Conservation (phyloP, 2,888 invertebrate species). For the Phengaris arion region DNA sequence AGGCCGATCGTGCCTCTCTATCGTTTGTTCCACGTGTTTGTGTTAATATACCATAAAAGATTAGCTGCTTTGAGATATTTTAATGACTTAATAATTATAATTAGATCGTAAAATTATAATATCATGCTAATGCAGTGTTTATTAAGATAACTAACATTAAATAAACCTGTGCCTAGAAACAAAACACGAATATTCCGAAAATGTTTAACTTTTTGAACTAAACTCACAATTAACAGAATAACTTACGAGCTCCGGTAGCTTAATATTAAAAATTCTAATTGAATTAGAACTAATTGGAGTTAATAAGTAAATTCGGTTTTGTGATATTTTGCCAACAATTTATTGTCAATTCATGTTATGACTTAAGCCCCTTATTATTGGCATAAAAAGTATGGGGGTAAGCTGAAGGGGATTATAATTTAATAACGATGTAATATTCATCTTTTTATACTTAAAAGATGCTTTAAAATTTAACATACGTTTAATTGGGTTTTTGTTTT, state of each 20-base stretch:
- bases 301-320: slow-evolving; percentile 14
- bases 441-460: not conserved
- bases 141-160: too few relatives aligned
- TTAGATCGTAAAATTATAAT: too few relatives aligned
- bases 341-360: not conserved
- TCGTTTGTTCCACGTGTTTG: too few relatives aligned
- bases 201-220: not conserved
- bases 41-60: too few relatives aligned
- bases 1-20: too few relatives aligned
- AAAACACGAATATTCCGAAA: too few relatives aligned
- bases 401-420: not conserved
- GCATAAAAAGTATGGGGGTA: not conserved
- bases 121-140: too few relatives aligned
- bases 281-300: slow-evolving; percentile 23
- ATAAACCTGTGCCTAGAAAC: too few relatives aligned
- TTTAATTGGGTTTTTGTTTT: too few relatives aligned
- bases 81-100: too few relatives aligned
- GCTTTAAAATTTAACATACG: too few relatives aligned
- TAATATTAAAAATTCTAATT: slow-evolving; percentile 10
- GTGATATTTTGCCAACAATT: slow-evolving; percentile 20
- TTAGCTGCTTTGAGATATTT: too few relatives aligned
- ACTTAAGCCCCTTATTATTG: slow-evolving; percentile 10
- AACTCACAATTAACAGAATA: not conserved
- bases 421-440: not conserved
- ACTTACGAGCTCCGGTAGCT: not conserved